Evolutionary conservation across 2,797 vertebrate genomes (phyloP), one percentile per base, ranked within the genome.

Genomic region (Acrossocheilus fasciatus): DNA sequence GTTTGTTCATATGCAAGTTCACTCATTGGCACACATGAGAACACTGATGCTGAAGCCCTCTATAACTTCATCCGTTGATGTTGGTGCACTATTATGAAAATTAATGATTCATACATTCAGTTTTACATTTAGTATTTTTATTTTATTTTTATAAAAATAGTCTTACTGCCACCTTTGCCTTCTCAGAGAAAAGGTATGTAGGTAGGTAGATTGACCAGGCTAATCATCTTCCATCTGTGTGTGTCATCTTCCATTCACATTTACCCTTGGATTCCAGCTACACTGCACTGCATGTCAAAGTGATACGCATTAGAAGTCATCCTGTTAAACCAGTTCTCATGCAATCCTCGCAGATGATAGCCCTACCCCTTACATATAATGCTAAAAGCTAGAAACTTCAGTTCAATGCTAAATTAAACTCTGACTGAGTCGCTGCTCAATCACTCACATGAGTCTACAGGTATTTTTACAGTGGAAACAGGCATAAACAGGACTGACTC

Each of bases 251-350:
- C 50, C 34, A 23, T 15, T 34, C 14, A 34, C 14, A 36, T 34
- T 66, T 30, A 11, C 47, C 9, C 17, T 39, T 34, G 34, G 14
- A 69, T 39, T 36, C 9, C 7, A 17, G 14, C 1, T 18, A 30
- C 1, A 50, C 34, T 54, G 47, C 18, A 39, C 41, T n/a, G 20
- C 12, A 47, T 23, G 2, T n/a, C 11, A 4, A 3, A 66, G 26
- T 17, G 30, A 0, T n/a, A n/a, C n/a, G 26, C 1, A 11, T 50
- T 15, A 9, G 4, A 72, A 12, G 57, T 66, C 4, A 52, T 69
- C 74, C 36, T 41, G 83, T 85, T n/a, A 1, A 78, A 85, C 83
- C 75, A 23, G 83, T 85, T 85, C 59, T 18, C 39, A n/a, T 3
- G 8, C 15, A 54, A 41, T 76, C 54, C 4, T 45, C n/a, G 6